These are phyloP conservation scores for pig (Sus scrofa) DNA, from an alignment of 2,113 vertebrate genomes.

Conservation along the genomic window DNA sequence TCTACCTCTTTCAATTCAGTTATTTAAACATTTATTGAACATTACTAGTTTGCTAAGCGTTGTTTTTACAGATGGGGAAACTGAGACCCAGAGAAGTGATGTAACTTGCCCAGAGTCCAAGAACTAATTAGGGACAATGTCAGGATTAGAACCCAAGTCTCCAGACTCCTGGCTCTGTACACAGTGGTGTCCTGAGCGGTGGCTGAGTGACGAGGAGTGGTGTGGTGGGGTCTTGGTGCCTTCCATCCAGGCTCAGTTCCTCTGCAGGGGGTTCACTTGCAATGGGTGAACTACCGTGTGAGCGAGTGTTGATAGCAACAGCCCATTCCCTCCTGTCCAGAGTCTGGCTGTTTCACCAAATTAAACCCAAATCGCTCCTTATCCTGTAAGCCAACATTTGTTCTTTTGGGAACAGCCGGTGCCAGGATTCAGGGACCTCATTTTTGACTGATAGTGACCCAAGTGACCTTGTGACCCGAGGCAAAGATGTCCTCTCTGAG, in stretches of 20 bases:
- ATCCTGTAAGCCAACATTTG: not conserved
- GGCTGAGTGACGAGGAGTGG: not conserved
- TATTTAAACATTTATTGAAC: constrained; percentile 70
- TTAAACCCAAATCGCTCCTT: not conserved
- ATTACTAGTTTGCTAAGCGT: constrained; percentile 26
- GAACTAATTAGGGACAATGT: not conserved
- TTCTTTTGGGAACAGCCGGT: not conserved
- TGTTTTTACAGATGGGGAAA: constrained; percentile 61
- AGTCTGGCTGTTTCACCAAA: not conserved
- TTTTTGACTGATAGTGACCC: not conserved
- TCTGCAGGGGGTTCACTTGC: not conserved
- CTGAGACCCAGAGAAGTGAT: constrained; percentile 34
- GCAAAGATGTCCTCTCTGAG: not conserved
- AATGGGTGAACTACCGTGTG: not conserved
- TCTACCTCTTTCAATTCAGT: not conserved
- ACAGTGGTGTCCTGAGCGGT: not conserved
- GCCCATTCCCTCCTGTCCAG: not conserved
- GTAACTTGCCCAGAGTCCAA: constrained; percentile 8
- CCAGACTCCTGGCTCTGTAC: not conserved
- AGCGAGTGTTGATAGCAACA: no score
- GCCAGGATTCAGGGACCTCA: not conserved
- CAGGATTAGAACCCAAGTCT: not conserved
- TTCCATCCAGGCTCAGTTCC: constrained; percentile 9
- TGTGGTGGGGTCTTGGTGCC: not conserved
- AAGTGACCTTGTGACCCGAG: not conserved